Evolutionary conservation across 2,888 invertebrate species (phyloP), one percentile per base, ranked within the genome.

Genomic region (Sisyra terminalis): DNA sequence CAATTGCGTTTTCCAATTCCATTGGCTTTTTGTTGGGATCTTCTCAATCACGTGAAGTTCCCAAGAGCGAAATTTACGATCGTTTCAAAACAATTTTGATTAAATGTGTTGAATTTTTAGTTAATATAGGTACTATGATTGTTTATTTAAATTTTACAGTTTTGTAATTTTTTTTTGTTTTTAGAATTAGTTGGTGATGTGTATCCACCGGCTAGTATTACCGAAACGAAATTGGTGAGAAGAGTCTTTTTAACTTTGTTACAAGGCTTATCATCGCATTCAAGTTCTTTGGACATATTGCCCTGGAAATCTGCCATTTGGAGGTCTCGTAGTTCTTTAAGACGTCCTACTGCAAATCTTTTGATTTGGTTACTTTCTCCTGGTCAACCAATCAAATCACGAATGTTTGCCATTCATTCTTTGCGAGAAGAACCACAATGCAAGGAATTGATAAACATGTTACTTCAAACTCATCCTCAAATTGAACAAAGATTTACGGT

Each of bases 41-140:
- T 8, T n/a, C 43, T 1, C 29, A 43, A 17, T n/a, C 16, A 16
- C 32, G 34, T 11, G 43, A 50, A 16, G 51, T 54, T 45, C 56
- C 61, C 5, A 55, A 55, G 46, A 57, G 57, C 15, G 71, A 73
- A 56, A 54, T 70, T 36, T 64, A 64, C 37, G 69, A 74, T 50
- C 64, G 75, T 8, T 71, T 71, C 49, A 61, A 65, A 36, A 56
- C 59, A 14, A 54, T 68, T 5, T 59, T 70, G 34, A 51, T 60
- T 37, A 69, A 71, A 46, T 71, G 70, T 2, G 68, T 69, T 0
- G 57, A 61, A 47, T 73, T 71, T 54, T 57, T 75, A 47, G 59
- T 55, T 11, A 53, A 54, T 46, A 48, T 52, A 43, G 58, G 58
- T 57, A 45, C 17, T 48, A 49, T 52, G 39, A 54, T 3, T 55